These are phyloP conservation scores for Synchiropus splendidus DNA, from an alignment of 2,113 vertebrate species.

Conservation along the genomic window DNA sequence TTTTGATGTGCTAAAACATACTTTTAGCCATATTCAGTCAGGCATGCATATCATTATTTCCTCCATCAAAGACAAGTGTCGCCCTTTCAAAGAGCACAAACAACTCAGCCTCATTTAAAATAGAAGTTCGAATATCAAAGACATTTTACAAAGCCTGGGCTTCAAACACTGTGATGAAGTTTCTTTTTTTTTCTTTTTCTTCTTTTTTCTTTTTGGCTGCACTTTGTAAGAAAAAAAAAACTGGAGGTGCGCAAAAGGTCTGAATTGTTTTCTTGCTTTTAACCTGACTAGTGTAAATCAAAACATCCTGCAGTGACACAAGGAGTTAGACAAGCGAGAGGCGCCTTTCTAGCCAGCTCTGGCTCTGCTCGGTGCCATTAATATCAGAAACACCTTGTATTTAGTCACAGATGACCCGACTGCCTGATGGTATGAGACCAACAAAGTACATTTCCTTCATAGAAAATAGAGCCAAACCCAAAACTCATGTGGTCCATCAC, in stretches of 20 bases:
- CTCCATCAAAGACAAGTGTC: slow-evolving; percentile 68
- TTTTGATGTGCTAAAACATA: slow-evolving; percentile 76
- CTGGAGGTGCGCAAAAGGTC: slow-evolving; percentile 53
- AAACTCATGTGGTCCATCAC: no score
- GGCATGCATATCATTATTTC: slow-evolving; percentile 71
- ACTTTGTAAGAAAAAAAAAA: slow-evolving; percentile 55
- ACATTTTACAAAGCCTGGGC: slow-evolving; percentile 61
- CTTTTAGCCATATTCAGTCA: slow-evolving; percentile 74
- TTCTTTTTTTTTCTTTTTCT: slow-evolving; percentile 44
- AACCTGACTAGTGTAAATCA: slow-evolving; percentile 65
- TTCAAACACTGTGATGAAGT: slow-evolving; percentile 65
- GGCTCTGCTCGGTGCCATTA: slow-evolving; percentile 36
- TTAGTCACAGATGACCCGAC: slow-evolving; percentile 28
- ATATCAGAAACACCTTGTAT: slow-evolving; percentile 32
- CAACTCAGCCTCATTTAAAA: slow-evolving; percentile 72
- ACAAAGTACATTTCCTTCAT: no score
- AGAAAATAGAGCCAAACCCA: no score
- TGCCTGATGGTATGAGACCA: no score
- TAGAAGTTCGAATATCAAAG: slow-evolving; percentile 70
- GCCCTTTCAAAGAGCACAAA: slow-evolving; percentile 71
- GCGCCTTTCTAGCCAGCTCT: slow-evolving; percentile 36
- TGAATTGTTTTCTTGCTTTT: slow-evolving; percentile 63
- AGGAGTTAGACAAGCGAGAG: slow-evolving; percentile 51
- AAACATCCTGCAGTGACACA: slow-evolving; percentile 51
- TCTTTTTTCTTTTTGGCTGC: slow-evolving; percentile 17